These are phyloP conservation scores for Nymphalis polychloros DNA, from an alignment of 2,888 invertebrate genomes.

Conservation along the genomic window DNA sequence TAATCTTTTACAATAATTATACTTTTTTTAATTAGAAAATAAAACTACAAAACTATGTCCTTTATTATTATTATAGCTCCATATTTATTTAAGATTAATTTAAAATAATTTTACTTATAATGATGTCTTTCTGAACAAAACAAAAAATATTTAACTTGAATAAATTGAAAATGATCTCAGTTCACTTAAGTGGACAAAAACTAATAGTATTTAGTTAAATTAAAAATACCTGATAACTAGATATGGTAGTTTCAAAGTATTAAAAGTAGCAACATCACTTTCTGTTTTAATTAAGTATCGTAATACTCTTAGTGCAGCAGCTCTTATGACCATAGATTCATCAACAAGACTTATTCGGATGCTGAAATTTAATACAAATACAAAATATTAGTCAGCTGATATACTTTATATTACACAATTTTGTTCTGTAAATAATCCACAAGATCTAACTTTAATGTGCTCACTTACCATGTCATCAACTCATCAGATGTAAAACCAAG, in stretches of 20 bases:
- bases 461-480: constrained; percentile 81
- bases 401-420: not conserved
- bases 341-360: constrained; percentile 92
- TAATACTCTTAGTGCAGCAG: constrained; percentile 92
- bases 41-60: no score
- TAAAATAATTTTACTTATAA: no score
- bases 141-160: no score
- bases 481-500: constrained; percentile 90
- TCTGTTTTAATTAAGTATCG: constrained; percentile 91
- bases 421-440: not conserved
- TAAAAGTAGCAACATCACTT: constrained; percentile 89
- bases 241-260: constrained; percentile 91
- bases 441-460: not conserved
- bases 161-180: no score
- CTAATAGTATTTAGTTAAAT: not conserved
- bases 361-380: constrained; percentile 74
- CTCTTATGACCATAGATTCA: constrained; percentile 93
- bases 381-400: constrained; percentile 2
- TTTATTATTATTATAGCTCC: no score
- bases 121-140: no score
- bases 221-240: constrained; percentile 86
- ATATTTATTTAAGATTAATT: no score
- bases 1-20: no score
- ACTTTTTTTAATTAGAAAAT: no score
- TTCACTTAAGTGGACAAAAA: not conserved